Evolutionary conservation across 2,797 vertebrate species (phyloP).

Genomic region (Podargus strigoides): DNA sequence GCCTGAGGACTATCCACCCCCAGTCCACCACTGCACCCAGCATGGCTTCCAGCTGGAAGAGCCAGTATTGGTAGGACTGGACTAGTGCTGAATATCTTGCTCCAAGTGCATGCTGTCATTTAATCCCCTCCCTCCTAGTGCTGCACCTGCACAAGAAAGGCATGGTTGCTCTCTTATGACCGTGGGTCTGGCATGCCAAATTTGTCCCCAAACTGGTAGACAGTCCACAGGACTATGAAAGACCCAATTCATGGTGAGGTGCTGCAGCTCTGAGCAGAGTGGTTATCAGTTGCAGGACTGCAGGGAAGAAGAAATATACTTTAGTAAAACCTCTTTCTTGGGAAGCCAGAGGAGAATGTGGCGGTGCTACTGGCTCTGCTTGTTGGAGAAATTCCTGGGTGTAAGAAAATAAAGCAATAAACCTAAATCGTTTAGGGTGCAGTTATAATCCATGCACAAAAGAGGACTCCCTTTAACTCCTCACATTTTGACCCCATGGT

Average conservation of each 20-base stretch:
- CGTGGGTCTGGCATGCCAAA: neutral
- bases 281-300: neutral
- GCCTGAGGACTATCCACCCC: neutral
- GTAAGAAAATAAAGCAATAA: neutral
- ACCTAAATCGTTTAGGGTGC: neutral
- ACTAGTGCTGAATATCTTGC: neutral
- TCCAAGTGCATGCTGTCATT: neutral
- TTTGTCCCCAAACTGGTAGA: neutral
- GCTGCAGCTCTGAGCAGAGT: neutral
- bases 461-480: neutral
- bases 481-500: accelerated
- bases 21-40: neutral
- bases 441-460: neutral
- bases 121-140: neutral
- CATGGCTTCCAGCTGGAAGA: neutral
- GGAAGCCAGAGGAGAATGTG: neutral
- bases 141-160: neutral
- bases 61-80: neutral
- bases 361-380: accelerated
- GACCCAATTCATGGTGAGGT: neutral
- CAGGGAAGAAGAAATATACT: neutral
- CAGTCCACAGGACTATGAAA: accelerated
- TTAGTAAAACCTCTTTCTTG: neutral
- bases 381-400: neutral
- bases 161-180: accelerated